Evolutionary conservation across 2,888 invertebrate genomes (phyloP).

Genomic region (Chironomus tentans): DNA sequence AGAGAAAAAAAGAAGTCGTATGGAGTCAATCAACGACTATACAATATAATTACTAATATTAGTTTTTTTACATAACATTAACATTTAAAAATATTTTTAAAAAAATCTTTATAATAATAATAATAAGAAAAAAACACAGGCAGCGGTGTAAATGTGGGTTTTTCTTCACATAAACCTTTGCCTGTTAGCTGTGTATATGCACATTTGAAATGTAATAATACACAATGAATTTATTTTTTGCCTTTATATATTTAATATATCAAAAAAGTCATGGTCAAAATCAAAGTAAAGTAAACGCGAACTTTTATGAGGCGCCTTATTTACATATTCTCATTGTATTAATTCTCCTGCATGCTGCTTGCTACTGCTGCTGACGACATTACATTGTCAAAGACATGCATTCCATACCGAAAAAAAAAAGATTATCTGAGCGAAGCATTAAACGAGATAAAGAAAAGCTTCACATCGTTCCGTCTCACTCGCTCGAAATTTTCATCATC

Average conservation of each 20-base stretch:
- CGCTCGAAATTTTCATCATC: neutral
- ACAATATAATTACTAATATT: too few relatives aligned
- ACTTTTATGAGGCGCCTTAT: too few relatives aligned
- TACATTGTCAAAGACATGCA: too few relatives aligned
- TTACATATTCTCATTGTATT: too few relatives aligned
- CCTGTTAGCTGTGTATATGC: too few relatives aligned
- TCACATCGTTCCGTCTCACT: neutral
- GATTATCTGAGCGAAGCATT: too few relatives aligned
- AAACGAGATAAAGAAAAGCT: neutral
- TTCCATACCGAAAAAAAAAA: too few relatives aligned
- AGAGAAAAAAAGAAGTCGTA: too few relatives aligned
- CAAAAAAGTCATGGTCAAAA: slow-evolving; percentile 27
- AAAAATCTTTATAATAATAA: neutral
- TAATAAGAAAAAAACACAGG: neutral
- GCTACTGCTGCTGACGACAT: too few relatives aligned
- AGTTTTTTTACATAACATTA: neutral
- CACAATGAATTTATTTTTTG: neutral
- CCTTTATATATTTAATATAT: neutral
- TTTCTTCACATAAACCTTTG: neutral
- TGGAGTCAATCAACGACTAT: too few relatives aligned
- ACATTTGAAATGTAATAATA: neutral
- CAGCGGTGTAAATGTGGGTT: neutral
- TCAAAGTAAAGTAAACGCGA: neutral
- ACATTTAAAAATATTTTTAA: neutral
- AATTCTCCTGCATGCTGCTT: too few relatives aligned